Base-by-base conservation (phyloP, 2,888 invertebrate genomes). In the Chymomyza caudatula region DNA sequence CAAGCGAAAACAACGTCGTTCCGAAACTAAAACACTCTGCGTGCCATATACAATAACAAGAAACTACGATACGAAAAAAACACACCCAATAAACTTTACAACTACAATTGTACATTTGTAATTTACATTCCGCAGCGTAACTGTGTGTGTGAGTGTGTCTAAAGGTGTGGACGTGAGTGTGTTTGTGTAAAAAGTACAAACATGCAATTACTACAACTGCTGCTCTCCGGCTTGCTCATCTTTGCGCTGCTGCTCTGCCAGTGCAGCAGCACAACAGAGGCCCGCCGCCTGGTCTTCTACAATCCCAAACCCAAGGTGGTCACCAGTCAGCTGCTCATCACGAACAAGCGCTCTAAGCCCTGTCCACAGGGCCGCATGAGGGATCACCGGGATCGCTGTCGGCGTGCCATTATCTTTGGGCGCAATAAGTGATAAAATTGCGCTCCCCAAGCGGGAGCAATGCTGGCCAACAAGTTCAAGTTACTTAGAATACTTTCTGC, bases 311-410 rank as follows among this genome's bases (percentile, higher is more conserved):
- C 77, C 5, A 74, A 63, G 3, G 70, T 88, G 1, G 65, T 78
- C 0, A 79, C 74, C 2, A 73, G 88, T 13, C 88, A 88, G 67
- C 71, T 89, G 42, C 75, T 89, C 20, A 65, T 84, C 3, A 85
- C 86, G 0, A 65, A 78, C 2, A 71, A 62, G 5, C 62, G 79
- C 13, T 1, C 58, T 19, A 73, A 71, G 1, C 85, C 87, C 3
- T 89, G 89, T 63, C 86, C 86, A 3, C 69, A 63, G 5, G 89
- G 89, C 0, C 78, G 81, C 64, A 82, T 85, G 77, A 76, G 88
- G 1, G 89, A 89, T 63, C 87, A 89, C 68, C 87, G 87, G 3
- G 79, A 87, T 73, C 85, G 86, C 4, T 89, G 89, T 61, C 80
- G 89, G 13, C 79, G 85, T 4, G 87, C 87, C 2, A 58, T 88